Evolutionary conservation across 2,113 vertebrate species (phyloP), one percentile per base, ranked within the genome.

Genomic region (Poicephalus meyeri): DNA sequence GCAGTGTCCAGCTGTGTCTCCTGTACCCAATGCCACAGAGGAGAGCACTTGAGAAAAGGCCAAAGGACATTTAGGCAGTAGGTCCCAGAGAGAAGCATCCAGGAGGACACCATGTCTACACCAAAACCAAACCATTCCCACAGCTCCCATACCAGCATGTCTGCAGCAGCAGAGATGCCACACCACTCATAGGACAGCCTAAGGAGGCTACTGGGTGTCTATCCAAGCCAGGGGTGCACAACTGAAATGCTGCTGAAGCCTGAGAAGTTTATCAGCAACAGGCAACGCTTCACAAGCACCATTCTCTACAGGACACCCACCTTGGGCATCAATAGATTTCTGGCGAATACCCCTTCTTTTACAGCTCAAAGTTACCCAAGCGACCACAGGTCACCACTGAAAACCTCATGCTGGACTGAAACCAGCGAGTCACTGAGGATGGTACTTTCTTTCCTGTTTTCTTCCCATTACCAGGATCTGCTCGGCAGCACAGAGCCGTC

Each of bases 271-370:
- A 29, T 74, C 49, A 52, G 49, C 14, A 70, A n/a, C 15, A 47
- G 42, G 21, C 49, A 70, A 71, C 64, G 52, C 49, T 46, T 39
- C 49, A 80, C 35, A 46, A 39, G 58, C 39, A 47, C 25, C n/a
- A 28, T 19, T 68, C 35, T 23, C 28, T 76, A 53, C 50, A 56
- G 17, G 29, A 13, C 2, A 2, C 31, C 5, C n/a, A 65, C 20
- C 33, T 1, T 41, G 53, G 49, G 33, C 46, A 71, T 28, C 70
- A 41, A 0, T 10, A 4, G 1, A 6, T 41, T 25, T 41, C 50
- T 84, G 49, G 35, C 31, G 56, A 60, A 65, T 13, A 52, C 4
- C 18, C 61, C 39, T 29, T 76, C 74, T 9, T 23, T 50, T 53
- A 49, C 15, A 91, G 42, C 53, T 68, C 42, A 39, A 19, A 25